A percentile compares a stretch with the other conserved stretches of the same genome.
Conservation (phyloP, 2,888 invertebrate species). For the Hypolimnas misippus region DNA sequence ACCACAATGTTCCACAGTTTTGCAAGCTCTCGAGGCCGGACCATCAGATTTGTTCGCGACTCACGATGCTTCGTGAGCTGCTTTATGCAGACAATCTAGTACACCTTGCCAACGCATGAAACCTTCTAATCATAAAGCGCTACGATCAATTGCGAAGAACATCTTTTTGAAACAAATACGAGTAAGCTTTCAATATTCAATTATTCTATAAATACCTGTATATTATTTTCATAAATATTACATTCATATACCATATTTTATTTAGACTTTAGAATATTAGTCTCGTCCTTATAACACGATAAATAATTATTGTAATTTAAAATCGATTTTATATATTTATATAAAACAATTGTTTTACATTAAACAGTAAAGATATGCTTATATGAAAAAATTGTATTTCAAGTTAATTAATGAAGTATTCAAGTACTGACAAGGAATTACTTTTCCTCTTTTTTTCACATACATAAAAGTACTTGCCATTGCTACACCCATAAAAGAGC, state of each 20-base stretch:
- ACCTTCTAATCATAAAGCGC: conserved; percentile 33
- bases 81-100: conserved; percentile 41
- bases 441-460: too few species aligned
- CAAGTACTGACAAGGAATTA: background rate
- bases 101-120: conserved; percentile 27
- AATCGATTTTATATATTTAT: too few species aligned
- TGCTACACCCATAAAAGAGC: conserved; percentile 4
- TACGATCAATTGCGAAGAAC: conserved; percentile 17
- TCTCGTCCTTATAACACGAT: too few species aligned
- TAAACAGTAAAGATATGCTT: too few species aligned
- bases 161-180: conserved; percentile 4
- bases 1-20: conserved; percentile 71
- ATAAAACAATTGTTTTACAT: too few species aligned
- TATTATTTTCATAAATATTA: background rate
- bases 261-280: too few species aligned
- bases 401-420: background rate
- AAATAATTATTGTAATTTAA: too few species aligned
- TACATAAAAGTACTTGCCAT: background rate
- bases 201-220: background rate
- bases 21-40: conserved; percentile 73
- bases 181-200: background rate
- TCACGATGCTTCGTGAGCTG: conserved; percentile 58
- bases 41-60: conserved; percentile 67
- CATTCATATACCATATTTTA: background rate
- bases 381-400: background rate